A percentile compares a stretch with the other conserved stretches of the same genome.
These are phyloP conservation scores for Pristionchus exspectatus DNA, from an alignment of 2,888 invertebrate genomes.

Conservation along the genomic window DNA sequence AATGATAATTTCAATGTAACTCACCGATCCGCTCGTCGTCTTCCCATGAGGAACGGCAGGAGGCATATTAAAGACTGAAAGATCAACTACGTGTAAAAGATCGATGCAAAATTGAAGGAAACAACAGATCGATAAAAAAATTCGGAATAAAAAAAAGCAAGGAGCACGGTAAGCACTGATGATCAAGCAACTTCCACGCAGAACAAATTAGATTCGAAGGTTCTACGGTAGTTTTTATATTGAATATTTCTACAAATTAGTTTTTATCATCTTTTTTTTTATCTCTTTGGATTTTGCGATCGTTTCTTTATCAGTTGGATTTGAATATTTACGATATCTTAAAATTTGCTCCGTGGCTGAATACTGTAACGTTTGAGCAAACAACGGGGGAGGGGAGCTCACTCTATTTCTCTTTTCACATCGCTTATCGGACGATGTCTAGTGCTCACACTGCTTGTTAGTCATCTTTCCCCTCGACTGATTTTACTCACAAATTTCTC, in stretches of 20 bases:
- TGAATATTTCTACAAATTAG: neutral
- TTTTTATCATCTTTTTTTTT: too few relatives aligned
- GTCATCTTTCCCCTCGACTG: neutral
- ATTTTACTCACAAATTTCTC: neutral
- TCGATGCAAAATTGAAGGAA: neutral
- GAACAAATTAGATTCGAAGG: neutral
- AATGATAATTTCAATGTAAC: neutral
- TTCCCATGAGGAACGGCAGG: neutral
- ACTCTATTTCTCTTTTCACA: conserved; percentile 13
- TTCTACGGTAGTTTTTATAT: neutral
- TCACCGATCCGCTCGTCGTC: conserved; percentile 11
- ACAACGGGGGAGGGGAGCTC: conserved; percentile 4
- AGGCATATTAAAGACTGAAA: neutral
- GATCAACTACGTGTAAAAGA: neutral
- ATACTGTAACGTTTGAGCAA: conserved; percentile 18
- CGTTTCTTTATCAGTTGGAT: neutral
- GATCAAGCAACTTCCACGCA: neutral
- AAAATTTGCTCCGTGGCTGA: neutral
- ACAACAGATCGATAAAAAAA: neutral
- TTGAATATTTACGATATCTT: neutral
- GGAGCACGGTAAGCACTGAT: neutral
- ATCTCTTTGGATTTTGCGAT: too few relatives aligned
- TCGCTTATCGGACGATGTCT: conserved; percentile 25
- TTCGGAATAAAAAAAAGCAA: neutral
- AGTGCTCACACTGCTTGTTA: conserved; percentile 1